Evolutionary conservation across 1,140 invertebrate species (phyloP).

Genomic region (Orchestia grillus): DNA sequence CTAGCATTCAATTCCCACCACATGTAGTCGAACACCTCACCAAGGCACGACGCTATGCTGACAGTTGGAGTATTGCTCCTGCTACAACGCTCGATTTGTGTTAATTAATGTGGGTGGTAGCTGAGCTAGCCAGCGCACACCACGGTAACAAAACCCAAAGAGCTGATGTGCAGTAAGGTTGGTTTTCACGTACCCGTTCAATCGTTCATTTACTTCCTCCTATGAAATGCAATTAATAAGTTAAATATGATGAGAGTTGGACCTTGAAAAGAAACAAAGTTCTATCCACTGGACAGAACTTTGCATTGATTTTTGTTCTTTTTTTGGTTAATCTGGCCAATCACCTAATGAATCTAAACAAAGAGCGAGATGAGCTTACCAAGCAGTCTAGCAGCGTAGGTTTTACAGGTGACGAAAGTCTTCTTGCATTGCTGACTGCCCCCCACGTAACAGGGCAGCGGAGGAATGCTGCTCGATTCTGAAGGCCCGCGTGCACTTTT

Average conservation of each 20-base stretch:
- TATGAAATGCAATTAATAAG: neutral
- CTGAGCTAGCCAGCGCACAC: too few relatives aligned
- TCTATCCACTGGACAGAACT: neutral
- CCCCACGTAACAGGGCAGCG: conserved; percentile 60
- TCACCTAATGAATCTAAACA: neutral
- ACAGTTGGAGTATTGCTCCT: too few relatives aligned
- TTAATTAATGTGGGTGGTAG: too few relatives aligned
- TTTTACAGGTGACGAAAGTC: neutral
- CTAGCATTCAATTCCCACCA: neutral
- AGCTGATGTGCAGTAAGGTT: too few relatives aligned
- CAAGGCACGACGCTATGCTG: too few relatives aligned
- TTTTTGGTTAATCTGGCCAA: too few relatives aligned
- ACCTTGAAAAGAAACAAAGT: neutral
- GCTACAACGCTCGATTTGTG: too few relatives aligned
- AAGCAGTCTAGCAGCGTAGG: conserved; percentile 62
- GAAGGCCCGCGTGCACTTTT: neutral
- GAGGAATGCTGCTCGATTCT: neutral
- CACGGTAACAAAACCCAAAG: too few relatives aligned
- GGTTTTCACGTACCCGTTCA: too few relatives aligned
- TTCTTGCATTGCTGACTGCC: conserved; percentile 52
- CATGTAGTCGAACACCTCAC: neutral
- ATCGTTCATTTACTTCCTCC: neutral
- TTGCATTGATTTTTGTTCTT: neutral
- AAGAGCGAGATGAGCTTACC: conserved; percentile 70
- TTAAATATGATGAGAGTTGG: too few relatives aligned